Base-by-base conservation (phyloP, 1,140 invertebrate species). In the Hestina assimilis region DNA sequence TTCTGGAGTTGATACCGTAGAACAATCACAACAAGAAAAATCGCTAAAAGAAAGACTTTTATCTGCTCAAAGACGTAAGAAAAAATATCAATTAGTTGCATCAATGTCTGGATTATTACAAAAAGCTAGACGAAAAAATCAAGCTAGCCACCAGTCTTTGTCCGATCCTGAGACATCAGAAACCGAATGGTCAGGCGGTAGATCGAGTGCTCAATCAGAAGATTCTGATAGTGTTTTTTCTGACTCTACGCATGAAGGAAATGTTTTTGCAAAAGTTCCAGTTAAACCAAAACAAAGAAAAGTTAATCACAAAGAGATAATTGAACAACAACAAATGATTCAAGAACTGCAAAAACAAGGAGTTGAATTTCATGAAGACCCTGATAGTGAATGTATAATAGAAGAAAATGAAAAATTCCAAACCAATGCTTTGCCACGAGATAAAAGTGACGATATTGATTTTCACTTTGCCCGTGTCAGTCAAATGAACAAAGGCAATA, bases 81-180 rank as follows among this genome's bases (percentile, higher is more conserved):
- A 95, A 79, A 94, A 94, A 70, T 93, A 94, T 72, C 92, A 92
- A 9, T 84, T 96, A 26, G 93, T 95, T 1, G 94, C 94, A 0
- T 95, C 94, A 0, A 92, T 96, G 70, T 94, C 94, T 0, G 94
- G 94, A 5, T 92, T 95, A 66, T 80, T 96, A 21, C 94, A 95
- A 78, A 95, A 95, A 88, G 93, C 94, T 0, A 93, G 94, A 81
- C 82, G 93, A 67, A 92, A 92, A 87, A 91, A 90, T 26, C 81
- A 89, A 69, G 85, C 89, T 20, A 89, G 85, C 60, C 83, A 90
- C 56, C 92, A 91, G 62, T 94, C 92, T 0, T 64, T 94, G 20
- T 95, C 94, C 4, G 94, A 95, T 82, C 93, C 93, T 2, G 94
- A 95, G 82, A 93, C 94, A 33, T 94, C 94, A 0, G 94, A 95